Evolutionary conservation across 64 coral and sea anemone species (phyloP).

Genomic region (Montipora capricornis): DNA sequence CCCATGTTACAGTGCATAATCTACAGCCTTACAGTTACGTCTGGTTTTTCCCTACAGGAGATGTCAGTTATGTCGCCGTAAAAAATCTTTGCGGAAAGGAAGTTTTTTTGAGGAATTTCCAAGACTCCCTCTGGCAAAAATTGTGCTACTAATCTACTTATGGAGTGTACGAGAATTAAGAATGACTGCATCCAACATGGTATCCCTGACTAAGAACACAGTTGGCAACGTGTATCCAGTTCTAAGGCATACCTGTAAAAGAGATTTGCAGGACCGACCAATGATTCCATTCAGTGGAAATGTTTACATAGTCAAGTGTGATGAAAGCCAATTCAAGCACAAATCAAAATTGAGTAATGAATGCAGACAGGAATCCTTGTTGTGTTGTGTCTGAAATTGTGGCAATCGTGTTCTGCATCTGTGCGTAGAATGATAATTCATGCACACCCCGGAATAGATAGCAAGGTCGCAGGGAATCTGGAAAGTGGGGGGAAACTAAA

Average conservation of each 20-base stretch:
- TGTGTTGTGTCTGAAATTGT: not conserved
- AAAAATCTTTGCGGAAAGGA: not conserved
- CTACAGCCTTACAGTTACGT: too few relatives aligned
- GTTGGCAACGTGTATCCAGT: not conserved
- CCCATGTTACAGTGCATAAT: too few relatives aligned
- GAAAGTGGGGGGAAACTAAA: too few relatives aligned
- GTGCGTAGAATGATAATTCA: not conserved
- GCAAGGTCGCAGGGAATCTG: too few relatives aligned
- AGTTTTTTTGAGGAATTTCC: constrained; percentile 31
- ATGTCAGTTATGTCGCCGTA: not conserved
- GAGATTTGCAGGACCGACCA: constrained; percentile 10
- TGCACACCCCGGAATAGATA: too few relatives aligned
- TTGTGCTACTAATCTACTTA: too few relatives aligned
- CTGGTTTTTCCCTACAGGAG: not conserved
- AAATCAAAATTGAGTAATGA: constrained; percentile 28
- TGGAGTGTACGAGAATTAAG: too few relatives aligned
- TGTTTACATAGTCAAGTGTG: constrained; percentile 9
- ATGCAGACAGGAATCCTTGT: not conserved
- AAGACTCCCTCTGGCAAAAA: not conserved
- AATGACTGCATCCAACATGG: too few relatives aligned
- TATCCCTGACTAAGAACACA: constrained; percentile 5
- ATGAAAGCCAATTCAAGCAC: constrained; percentile 62
- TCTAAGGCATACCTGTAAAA: not conserved
- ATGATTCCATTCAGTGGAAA: constrained; percentile 7
- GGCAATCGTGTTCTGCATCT: too few relatives aligned